Conservation (phyloP, 2,888 invertebrate genomes). For the Agonopterix heracliana region DNA sequence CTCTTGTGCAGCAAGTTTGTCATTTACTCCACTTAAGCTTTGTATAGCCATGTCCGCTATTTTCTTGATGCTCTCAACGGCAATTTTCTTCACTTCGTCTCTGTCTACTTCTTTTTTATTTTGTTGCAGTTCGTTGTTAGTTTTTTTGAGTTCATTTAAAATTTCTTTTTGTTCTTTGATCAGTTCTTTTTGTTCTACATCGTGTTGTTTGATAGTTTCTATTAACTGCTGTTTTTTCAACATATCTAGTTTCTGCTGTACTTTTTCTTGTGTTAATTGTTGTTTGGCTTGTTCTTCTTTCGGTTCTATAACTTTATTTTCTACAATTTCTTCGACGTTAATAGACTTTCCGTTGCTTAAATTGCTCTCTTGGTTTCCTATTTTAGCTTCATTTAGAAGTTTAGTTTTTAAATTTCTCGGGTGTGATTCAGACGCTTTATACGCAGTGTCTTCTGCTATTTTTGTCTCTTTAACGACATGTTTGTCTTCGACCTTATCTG, state of each 20-base stretch:
- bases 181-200: conserved; percentile 80
- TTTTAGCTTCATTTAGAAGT: conserved; percentile 29
- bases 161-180: conserved; percentile 81
- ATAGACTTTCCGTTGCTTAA: too few species aligned
- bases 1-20: conserved; percentile 37
- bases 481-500: conserved; percentile 19
- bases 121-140: conserved; percentile 65
- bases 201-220: conserved; percentile 81
- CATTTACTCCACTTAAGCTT: conserved; percentile 57
- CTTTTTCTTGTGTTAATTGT: conserved; percentile 30
- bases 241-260: conserved; percentile 36
- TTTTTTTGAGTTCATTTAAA: conserved; percentile 76
- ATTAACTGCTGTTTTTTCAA: conserved; percentile 70
- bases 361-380: conserved; percentile 19
- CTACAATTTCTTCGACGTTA: conserved; percentile 22
- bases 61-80: conserved; percentile 70
- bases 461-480: conserved; percentile 22
- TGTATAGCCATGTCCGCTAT: conserved; percentile 67
- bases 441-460: conserved; percentile 30
- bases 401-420: conserved; percentile 50
- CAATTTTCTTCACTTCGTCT: conserved; percentile 65
- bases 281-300: conserved; percentile 24
- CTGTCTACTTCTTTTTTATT: conserved; percentile 62
- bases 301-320: conserved; percentile 18
- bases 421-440: conserved; percentile 45